Conservation (phyloP, 2,888 invertebrate genomes). For the Cyclophora punctaria region DNA sequence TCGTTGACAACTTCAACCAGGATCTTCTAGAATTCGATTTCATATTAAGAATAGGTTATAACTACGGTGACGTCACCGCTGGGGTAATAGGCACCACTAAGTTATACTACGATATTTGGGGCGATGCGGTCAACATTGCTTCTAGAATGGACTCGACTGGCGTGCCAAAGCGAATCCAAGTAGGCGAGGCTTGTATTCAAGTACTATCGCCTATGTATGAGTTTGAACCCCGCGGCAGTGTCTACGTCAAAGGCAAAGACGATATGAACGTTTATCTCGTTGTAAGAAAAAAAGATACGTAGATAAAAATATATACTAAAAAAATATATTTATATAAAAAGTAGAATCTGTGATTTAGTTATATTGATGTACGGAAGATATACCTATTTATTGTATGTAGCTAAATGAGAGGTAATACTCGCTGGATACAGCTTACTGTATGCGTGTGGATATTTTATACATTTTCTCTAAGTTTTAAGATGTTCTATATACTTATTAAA, state of each 20-base stretch:
- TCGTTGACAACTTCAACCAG: conserved; percentile 89
- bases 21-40: conserved; percentile 93
- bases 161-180: conserved; percentile 87
- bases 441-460: conserved; percentile 26
- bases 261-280: conserved; percentile 93
- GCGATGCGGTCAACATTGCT: conserved; percentile 98
- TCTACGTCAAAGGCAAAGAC: conserved; percentile 97
- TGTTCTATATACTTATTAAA: conserved; percentile 35
- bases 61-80: conserved; percentile 96
- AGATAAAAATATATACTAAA: conserved; percentile 21
- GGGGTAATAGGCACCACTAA: conserved; percentile 98
- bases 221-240: conserved; percentile 93
- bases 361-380: conserved; percentile 30
- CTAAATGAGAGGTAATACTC: conserved; percentile 52
- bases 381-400: conserved; percentile 40
- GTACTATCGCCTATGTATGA: conserved; percentile 84
- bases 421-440: conserved; percentile 20
- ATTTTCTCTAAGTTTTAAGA: conserved; percentile 24
- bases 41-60: conserved; percentile 89
- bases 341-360: conserved; percentile 73
- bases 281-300: conserved; percentile 67
- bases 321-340: conserved; percentile 29
- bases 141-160: conserved; percentile 98
- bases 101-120: conserved; percentile 98
- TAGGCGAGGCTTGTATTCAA: conserved; percentile 83